Evolutionary conservation across 2,113 vertebrate species (phyloP).

Genomic region (Willisornis vidua): DNA sequence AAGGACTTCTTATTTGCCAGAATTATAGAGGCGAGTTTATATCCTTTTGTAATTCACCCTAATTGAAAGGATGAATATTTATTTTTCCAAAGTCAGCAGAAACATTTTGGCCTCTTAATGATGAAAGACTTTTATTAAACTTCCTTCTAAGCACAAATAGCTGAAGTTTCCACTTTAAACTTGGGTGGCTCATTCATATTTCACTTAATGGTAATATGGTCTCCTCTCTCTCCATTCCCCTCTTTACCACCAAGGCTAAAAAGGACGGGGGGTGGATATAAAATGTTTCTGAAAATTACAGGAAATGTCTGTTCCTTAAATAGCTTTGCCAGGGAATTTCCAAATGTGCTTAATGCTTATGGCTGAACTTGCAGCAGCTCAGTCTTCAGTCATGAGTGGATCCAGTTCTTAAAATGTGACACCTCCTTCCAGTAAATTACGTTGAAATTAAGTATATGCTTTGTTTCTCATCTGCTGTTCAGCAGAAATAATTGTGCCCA

Average conservation of each 20-base stretch:
- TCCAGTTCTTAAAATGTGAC: conserved; percentile 8
- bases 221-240: not conserved
- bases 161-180: conserved; percentile 52
- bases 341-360: conserved; percentile 36
- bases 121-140: not conserved
- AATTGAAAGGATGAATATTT: conserved; percentile 33
- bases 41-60: conserved; percentile 22
- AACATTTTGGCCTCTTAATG: conserved; percentile 10
- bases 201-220: conserved; percentile 30
- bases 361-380: conserved; percentile 13
- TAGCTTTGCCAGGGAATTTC: conserved; percentile 66
- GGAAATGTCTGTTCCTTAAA: conserved; percentile 61
- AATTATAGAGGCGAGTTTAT: conserved; percentile 17
- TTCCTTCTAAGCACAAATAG: not conserved
- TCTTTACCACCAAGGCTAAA: conserved; percentile 27
- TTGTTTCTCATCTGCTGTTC: not conserved
- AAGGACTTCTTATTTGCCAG: conserved; percentile 29
- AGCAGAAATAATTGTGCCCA: not conserved
- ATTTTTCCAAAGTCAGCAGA: conserved; percentile 57
- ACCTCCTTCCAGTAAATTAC: not conserved
- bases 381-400: not conserved
- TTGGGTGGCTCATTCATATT: conserved; percentile 62
- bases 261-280: conserved; percentile 1
- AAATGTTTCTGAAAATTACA: conserved; percentile 65
- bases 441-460: not conserved